These are phyloP conservation scores for Hestina assimilis DNA, from an alignment of 1,140 invertebrate species.

Conservation along the genomic window DNA sequence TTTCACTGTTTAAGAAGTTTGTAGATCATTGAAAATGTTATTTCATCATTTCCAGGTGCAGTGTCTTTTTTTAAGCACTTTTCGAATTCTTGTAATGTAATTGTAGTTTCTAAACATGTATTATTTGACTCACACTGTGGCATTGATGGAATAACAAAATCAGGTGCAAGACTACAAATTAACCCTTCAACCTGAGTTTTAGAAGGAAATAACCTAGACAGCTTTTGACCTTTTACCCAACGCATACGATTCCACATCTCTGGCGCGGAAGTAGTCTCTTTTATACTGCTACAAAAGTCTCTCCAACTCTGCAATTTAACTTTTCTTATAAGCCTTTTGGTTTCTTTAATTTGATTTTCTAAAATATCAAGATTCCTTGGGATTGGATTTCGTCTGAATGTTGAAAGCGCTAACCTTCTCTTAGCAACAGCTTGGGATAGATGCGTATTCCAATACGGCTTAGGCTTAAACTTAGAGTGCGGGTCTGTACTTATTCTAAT, in stretches of 20 bases:
- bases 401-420: constrained; percentile 33
- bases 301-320: background rate
- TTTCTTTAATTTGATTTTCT: constrained; percentile 12
- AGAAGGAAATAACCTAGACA: background rate
- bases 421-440: constrained; percentile 36
- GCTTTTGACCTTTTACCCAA: constrained; percentile 9
- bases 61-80: constrained; percentile 20
- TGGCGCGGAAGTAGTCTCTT: background rate
- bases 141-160: constrained; percentile 1
- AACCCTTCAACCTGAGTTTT: no score
- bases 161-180: background rate
- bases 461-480: constrained; percentile 28
- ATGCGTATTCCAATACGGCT: constrained; percentile 33
- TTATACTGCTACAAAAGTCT: background rate
- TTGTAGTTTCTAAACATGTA: background rate
- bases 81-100: constrained; percentile 21
- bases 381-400: constrained; percentile 37
- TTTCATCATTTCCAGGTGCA: background rate
- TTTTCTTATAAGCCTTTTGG: background rate
- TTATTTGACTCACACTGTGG: background rate
- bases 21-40: constrained; percentile 4
- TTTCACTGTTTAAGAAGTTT: background rate
- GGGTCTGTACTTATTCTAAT: constrained; percentile 22
- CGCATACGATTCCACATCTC: constrained; percentile 13
- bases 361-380: constrained; percentile 33